Base-by-base conservation (phyloP, 2,797 vertebrate species). In the Phrynocephalus vlangalii region DNA sequence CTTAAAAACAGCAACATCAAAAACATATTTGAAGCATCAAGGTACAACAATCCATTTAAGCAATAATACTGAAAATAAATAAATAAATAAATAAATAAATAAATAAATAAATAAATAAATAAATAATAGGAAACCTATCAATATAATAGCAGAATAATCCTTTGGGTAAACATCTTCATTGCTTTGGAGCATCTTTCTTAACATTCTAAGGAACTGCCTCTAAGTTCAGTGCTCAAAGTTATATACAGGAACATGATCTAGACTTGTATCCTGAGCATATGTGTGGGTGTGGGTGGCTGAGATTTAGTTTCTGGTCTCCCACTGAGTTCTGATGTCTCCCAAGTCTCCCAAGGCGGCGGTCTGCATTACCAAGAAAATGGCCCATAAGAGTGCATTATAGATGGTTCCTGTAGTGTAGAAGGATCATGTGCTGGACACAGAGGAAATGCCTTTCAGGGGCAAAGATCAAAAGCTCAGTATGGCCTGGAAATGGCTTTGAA, bases 391-490 rank as follows among this genome's bases (percentile, higher is more conserved):
- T 30, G 33, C 3, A 3, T 3, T 70, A 24, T 68, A 67, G 50
- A 50, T 71, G 13, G 86, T 72, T 52, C 15, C 18, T 15, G 30
- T 79, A 86, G 89, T 50, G 84, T 83, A 73, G 20, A 20, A 28
- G 26, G 10, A 28, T 73, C 10, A 20, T 9, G 44, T 33, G 8
- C 68, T 0, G 1, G 15, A 60, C 28, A 15, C 26, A 71, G 60
- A 66, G 63, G 8, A 76, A 79, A 30, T 71, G 52, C 20, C 28
- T 66, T 15, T 38, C 6, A 16, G 10, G 44, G 82, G 22, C 30
- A 79, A 81, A 89, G 70, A 71, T 83, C 63, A 8, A 79, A 81
- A 89, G 70, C 71, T 83, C 63, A 8, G 13, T 20, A 71, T 88
- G 30, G 80, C 90, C 85, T 50, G 52, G 86, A 0, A n/a, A 86